These are phyloP conservation scores for Apocheima hispidaria DNA, from an alignment of 2,888 invertebrate genomes.

Conservation along the genomic window DNA sequence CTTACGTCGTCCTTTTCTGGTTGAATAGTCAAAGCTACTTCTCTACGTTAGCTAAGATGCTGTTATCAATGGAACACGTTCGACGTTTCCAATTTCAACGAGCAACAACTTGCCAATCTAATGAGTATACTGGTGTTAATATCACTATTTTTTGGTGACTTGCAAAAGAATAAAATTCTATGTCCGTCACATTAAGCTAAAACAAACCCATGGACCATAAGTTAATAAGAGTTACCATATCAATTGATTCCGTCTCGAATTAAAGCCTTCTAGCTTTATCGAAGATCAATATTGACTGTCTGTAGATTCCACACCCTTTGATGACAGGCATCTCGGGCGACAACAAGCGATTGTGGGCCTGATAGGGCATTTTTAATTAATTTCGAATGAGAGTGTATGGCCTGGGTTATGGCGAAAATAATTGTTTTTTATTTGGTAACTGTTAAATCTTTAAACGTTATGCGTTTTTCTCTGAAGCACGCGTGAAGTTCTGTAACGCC, in stretches of 20 bases:
- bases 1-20: no score
- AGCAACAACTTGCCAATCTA: no score
- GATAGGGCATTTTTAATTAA: constrained; percentile 25
- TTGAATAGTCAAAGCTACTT: no score
- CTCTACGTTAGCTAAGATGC: no score
- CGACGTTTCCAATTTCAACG: no score
- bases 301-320: constrained; percentile 16
- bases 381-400: constrained; percentile 10
- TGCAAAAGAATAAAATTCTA: not conserved
- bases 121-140: no score
- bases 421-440: not conserved
- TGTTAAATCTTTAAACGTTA: no score
- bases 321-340: constrained; percentile 17
- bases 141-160: no score
- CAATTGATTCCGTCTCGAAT: not conserved
- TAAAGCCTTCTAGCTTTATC: not conserved
- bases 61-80: no score
- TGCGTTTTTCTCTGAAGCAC: no score
- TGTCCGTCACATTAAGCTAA: not conserved
- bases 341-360: constrained; percentile 1
- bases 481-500: no score
- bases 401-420: not conserved
- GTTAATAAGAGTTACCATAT: not conserved
- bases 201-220: not conserved
- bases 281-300: constrained; percentile 17